Conservation (phyloP, 1,140 invertebrate species). For the Cheumatopsyche charites region DNA sequence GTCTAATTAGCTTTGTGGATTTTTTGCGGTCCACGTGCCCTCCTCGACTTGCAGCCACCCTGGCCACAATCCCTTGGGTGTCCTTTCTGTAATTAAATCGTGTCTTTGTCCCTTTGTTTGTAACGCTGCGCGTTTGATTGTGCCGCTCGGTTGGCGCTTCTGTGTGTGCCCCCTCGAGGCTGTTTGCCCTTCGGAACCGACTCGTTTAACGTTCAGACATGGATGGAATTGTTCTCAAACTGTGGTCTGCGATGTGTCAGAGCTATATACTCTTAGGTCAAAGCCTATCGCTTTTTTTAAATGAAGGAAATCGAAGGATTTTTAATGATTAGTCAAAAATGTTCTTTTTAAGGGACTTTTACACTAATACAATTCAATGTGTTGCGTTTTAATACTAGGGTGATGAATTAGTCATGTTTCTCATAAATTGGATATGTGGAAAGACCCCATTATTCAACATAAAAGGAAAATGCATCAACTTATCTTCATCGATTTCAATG, state of each 20-base stretch:
- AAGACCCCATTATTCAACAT: too few species aligned
- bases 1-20: not conserved
- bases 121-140: slow-evolving; percentile 35
- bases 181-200: slow-evolving; percentile 27
- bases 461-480: too few species aligned
- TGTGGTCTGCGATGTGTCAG: not conserved
- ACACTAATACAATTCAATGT: too few species aligned
- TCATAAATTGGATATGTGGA: too few species aligned
- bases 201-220: slow-evolving; percentile 1
- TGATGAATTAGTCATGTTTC: too few species aligned
- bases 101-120: slow-evolving; percentile 23
- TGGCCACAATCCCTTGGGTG: not conserved
- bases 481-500: too few species aligned
- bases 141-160: slow-evolving; percentile 32
- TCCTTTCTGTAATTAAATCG: slow-evolving; percentile 39
- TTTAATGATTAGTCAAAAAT: too few species aligned
- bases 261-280: too few species aligned
- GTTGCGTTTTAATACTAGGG: too few species aligned
- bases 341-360: too few species aligned
- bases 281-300: too few species aligned
- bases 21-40: slow-evolving; percentile 2
- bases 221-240: not conserved
- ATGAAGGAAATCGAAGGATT: too few species aligned
- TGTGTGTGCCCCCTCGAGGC: slow-evolving; percentile 27
- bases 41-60: not conserved